Evolutionary conservation across 2,888 invertebrate species (phyloP).

Genomic region (Aromia moschata): DNA sequence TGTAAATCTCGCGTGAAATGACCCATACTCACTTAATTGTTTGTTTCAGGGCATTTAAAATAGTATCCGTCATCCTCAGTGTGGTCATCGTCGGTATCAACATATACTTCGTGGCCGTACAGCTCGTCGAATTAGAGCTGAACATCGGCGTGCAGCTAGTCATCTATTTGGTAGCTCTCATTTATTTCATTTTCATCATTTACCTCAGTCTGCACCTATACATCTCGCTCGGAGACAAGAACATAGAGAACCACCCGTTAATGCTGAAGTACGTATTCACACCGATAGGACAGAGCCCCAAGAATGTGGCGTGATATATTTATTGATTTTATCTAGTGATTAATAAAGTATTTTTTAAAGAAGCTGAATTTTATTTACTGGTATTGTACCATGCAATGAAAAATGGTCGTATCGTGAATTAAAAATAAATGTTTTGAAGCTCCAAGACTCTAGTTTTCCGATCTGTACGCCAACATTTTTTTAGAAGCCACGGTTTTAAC

Average conservation of each 20-base stretch:
- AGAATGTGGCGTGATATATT: conserved; percentile 5
- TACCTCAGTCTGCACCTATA: conserved; percentile 48
- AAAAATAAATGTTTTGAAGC: not conserved
- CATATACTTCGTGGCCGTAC: conserved; percentile 77
- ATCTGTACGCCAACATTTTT: too few relatives aligned
- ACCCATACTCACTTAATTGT: too few relatives aligned
- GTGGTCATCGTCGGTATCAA: conserved; percentile 78
- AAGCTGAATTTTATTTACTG: not conserved
- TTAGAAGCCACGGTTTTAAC: too few relatives aligned
- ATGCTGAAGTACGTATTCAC: conserved; percentile 46
- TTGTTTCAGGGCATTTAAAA: conserved; percentile 71
- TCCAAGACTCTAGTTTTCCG: not conserved
- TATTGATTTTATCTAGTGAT: conserved; percentile 4
- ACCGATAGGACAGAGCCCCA: conserved; percentile 3
- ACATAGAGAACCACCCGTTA: conserved; percentile 37
- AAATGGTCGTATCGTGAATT: too few relatives aligned
- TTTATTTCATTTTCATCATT: conserved; percentile 44
- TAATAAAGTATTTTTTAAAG: conserved; percentile 8
- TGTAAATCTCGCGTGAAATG: too few relatives aligned
- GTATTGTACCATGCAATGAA: not conserved
- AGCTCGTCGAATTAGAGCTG: conserved; percentile 64
- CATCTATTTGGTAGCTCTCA: conserved; percentile 38
- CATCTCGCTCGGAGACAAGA: conserved; percentile 44
- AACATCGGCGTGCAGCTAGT: conserved; percentile 27
- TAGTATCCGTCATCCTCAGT: conserved; percentile 71